A percentile compares a stretch with the other conserved stretches of the same genome.
These are phyloP conservation scores for Poeciliopsis prolifica DNA, from an alignment of 2,113 vertebrate genomes.

Conservation along the genomic window DNA sequence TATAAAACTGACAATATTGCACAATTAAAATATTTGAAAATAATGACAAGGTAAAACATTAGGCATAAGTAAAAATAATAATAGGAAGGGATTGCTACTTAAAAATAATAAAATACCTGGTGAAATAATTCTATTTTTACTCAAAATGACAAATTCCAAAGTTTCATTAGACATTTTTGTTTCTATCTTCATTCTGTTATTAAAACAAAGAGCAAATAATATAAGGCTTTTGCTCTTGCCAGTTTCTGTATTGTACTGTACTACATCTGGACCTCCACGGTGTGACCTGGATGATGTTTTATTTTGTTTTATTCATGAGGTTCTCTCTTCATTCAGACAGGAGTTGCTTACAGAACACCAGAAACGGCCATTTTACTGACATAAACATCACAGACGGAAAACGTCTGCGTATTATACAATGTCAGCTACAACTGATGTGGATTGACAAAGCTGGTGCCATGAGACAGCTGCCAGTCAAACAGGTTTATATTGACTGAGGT, in stretches of 20 bases:
- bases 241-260: no score
- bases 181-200: background rate
- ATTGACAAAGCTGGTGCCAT: conserved; percentile 29
- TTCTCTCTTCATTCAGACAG: conserved; percentile 43
- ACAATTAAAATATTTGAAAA: no score
- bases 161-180: background rate
- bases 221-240: no score
- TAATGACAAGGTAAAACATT: no score
- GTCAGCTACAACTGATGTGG: conserved; percentile 48
- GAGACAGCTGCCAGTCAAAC: conserved; percentile 25
- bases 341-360: background rate
- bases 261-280: no score
- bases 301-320: conserved; percentile 19
- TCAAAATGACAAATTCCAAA: background rate
- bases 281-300: no score
- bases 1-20: no score
- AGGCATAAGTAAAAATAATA: no score
- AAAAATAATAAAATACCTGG: background rate
- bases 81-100: background rate
- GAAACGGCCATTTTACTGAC: background rate
- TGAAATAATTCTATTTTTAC: background rate
- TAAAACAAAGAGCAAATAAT: no score
- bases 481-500: conserved; percentile 53
- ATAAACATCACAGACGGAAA: conserved; percentile 54
- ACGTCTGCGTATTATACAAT: conserved; percentile 69